Evolutionary conservation across 2,797 vertebrate species (phyloP).

Genomic region (Zenarchopterus dispar): DNA sequence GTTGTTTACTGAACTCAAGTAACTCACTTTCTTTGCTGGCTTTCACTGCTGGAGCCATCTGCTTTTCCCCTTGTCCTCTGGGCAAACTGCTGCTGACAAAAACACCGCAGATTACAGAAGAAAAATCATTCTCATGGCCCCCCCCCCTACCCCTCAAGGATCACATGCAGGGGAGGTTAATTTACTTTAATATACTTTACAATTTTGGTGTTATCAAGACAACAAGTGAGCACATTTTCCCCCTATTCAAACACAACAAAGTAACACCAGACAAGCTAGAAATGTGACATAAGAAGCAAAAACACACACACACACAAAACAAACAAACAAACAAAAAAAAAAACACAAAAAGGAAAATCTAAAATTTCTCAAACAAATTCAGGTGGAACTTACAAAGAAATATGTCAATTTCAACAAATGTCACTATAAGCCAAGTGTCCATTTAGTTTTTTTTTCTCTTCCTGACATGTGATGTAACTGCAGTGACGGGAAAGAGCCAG

Average conservation of each 20-base stretch:
- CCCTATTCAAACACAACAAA: slow-evolving; percentile 16
- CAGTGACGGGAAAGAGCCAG: too few relatives aligned
- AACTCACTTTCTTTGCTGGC: slow-evolving; percentile 77
- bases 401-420: too few relatives aligned
- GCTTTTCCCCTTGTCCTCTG: slow-evolving; percentile 80
- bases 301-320: too few relatives aligned
- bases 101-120: slow-evolving; percentile 21
- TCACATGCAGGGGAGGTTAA: not conserved
- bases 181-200: not conserved
- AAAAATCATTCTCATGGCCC: not conserved
- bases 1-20: slow-evolving; percentile 10
- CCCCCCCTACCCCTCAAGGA: too few relatives aligned
- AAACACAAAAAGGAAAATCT: too few relatives aligned
- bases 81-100: slow-evolving; percentile 79
- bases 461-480: too few relatives aligned
- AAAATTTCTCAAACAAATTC: too few relatives aligned
- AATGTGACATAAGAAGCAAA: slow-evolving; percentile 22
- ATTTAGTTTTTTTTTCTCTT: too few relatives aligned
- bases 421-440: too few relatives aligned
- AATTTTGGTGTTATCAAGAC: slow-evolving; percentile 2
- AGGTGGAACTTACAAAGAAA: too few relatives aligned
- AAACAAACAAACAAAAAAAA: too few relatives aligned
- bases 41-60: slow-evolving; percentile 76
- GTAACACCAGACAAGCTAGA: slow-evolving; percentile 32
- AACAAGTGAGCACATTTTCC: slow-evolving; percentile 15